Evolutionary conservation across 2,113 vertebrate species (phyloP), one percentile per base, ranked within the genome.

Genomic region (Trochalopteron elliotii): DNA sequence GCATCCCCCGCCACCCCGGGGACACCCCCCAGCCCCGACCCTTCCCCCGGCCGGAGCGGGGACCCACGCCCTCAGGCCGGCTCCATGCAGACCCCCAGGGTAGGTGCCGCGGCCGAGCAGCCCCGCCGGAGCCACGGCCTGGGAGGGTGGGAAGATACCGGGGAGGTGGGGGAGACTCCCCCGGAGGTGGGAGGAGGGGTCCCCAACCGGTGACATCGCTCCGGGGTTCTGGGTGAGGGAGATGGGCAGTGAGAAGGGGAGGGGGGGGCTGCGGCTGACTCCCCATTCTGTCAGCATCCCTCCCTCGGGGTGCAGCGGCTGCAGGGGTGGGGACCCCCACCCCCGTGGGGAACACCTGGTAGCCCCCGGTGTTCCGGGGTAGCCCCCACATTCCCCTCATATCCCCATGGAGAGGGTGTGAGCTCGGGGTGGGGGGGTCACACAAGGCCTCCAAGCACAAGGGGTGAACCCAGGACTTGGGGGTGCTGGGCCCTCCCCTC

Each of bases 401-500:
- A 3, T 14, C 57, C 33, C 57, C 68, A 3, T 18, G 59, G 57
- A 55, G 11, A 23, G 25, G 8, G 23, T 9, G 30, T 7, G 67
- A 64, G 69, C 40, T n/a, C n/a, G 9, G 69, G 3, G 18, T 5
- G 49, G 69, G 61, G 33, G 65, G 40, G 28, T 53, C 59, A 63
- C 4, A 0, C 59, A 52, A 1, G 22, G 80, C 45, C 71, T 60
- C 4, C 2, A 9, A 56, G 37, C 16, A 1, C 67, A 11, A 65
- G 70, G 60, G 83, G 83, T 75, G 70, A 85, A 75, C 12, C 60
- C 83, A 85, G 70, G 83, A 75, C 83, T 85, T 57, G 83, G 42
- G 70, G 83, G 70, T 49, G 70, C 83, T 40, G 60, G 23, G 83
- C 52, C 42, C 42, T 49, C 28, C 47, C 68, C 17, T 9, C 19